Evolutionary conservation across 2,888 invertebrate genomes (phyloP), one percentile per base, ranked within the genome.

Genomic region (Beris morrisii): DNA sequence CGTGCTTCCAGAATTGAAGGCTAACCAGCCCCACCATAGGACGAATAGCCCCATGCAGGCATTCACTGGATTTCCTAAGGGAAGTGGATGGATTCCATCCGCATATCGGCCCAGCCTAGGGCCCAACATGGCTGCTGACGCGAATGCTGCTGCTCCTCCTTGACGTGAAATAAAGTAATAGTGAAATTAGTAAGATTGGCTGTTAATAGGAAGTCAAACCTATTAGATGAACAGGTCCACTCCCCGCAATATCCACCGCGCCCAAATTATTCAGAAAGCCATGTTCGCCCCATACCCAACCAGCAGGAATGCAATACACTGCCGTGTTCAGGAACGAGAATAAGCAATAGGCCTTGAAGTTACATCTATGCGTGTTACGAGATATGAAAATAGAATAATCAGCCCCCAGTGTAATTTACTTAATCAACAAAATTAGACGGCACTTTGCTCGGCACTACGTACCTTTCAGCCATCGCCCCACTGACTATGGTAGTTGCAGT

Each of bases 1-100:
- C 57, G 91, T 91, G 72, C 93, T 93, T 12, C 96, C 96, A 59
- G 95, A 95, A 80, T 95, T 95, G 77, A 96, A 96, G 0, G 95
- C 95, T 64, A 97, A 82, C 96, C 96, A 96, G 0, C 96, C 96
- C 96, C 96, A 96, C 95, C 95, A 95, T 0, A 95, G 82, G 46
- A 95, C 94, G 76, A 95, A 95, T 11, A 95, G 86, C 0, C 95
- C 95, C 88, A 95, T 89, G 32, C 93, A 90, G 0, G 93, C 93
- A 76, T 95, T 95, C 5, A 95, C 95, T 0, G 95, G 95, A 76
- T 88, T 90, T 0, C 95, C 94, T 71, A 95, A 83, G 0, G 93
- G 93, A 53, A 93, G 78, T 0, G 92, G 88, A 1, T 84, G 88
- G 6, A 84, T 84, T 0, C 93, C 93, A 55, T 87, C 84, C 13